Evolutionary conservation across 2,113 vertebrate genomes (phyloP).

Genomic region (Typhlomys cinereus): DNA sequence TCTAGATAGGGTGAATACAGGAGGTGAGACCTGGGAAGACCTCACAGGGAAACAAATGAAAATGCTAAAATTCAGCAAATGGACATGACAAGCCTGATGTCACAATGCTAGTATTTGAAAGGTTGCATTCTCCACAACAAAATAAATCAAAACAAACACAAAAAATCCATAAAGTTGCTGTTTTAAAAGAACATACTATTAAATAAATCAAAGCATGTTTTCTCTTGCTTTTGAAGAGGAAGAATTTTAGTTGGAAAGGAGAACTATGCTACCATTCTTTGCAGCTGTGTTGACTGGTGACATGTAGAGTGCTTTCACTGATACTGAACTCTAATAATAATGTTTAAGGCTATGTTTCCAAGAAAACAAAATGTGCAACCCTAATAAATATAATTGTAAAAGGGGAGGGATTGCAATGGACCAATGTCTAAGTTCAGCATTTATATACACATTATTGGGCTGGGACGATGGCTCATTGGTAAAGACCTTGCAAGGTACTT

Average conservation of each 20-base stretch:
- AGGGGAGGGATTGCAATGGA: background rate
- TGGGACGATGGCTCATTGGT: too few species aligned
- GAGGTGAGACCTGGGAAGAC: background rate
- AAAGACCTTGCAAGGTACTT: too few species aligned
- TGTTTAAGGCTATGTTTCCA: background rate
- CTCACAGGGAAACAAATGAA: background rate
- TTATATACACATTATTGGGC: background rate
- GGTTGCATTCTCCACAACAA: background rate
- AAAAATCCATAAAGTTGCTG: background rate
- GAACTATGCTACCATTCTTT: background rate
- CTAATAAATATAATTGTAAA: background rate
- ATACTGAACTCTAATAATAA: conserved; percentile 22
- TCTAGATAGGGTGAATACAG: background rate
- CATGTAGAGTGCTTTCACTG: background rate
- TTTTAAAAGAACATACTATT: conserved; percentile 8
- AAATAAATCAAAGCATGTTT: conserved; percentile 47
- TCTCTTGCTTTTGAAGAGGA: background rate
- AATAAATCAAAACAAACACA: too few species aligned
- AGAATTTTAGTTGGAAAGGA: background rate
- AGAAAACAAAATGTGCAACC: background rate
- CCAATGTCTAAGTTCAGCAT: background rate
- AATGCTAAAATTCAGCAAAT: background rate
- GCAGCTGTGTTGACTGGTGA: background rate
- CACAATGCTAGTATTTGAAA: background rate
- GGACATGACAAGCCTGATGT: background rate